phyloP scores from a whole-genome alignment of 2,797 vertebrate genomes.

The Melopsittacus undulatus region DNA sequence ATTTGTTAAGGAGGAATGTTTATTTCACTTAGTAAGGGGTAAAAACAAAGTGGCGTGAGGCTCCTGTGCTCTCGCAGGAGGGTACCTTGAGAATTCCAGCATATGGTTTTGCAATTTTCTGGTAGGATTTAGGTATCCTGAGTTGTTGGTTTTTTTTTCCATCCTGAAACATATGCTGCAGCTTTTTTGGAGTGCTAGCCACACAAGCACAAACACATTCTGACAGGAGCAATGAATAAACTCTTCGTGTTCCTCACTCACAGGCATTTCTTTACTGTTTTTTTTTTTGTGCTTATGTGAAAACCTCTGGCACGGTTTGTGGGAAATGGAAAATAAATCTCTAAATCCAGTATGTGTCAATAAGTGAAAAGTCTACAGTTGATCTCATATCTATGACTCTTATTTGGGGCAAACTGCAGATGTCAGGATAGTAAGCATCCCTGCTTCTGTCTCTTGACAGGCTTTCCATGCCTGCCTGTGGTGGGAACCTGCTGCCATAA shows the following conservation, averaged over 20 bases:
- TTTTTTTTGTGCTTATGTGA: not conserved
- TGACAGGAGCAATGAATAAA: slow-evolving; percentile 47
- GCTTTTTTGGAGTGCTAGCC: slow-evolving; percentile 23
- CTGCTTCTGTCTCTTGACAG: not conserved
- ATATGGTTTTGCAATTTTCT: not conserved
- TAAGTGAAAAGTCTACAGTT: not conserved
- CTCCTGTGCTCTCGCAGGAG: not conserved
- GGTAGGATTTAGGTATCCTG: not conserved
- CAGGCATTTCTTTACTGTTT: slow-evolving; percentile 16
- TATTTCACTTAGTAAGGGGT: not conserved
- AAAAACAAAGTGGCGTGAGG: not conserved
- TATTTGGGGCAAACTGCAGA: slow-evolving; percentile 27
- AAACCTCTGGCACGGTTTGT: slow-evolving; percentile 42
- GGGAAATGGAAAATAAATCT: slow-evolving; percentile 44
- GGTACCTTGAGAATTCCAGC: not conserved
- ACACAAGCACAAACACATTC: slow-evolving; percentile 38
- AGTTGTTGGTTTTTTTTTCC: not conserved
- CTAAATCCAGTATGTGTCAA: slow-evolving; percentile 21
- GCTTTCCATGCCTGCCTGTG: not conserved
- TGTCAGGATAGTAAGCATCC: slow-evolving; percentile 5
- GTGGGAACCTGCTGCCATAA: not conserved
- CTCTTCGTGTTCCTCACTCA: not conserved
- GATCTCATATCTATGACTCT: slow-evolving; percentile 32
- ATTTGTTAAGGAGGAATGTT: not conserved
- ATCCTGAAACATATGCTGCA: not conserved